Percentiles rank a stretch among this genome's conserved stretches.
Conservation (phyloP, 2,888 invertebrate genomes). For the Acleris cristana region DNA sequence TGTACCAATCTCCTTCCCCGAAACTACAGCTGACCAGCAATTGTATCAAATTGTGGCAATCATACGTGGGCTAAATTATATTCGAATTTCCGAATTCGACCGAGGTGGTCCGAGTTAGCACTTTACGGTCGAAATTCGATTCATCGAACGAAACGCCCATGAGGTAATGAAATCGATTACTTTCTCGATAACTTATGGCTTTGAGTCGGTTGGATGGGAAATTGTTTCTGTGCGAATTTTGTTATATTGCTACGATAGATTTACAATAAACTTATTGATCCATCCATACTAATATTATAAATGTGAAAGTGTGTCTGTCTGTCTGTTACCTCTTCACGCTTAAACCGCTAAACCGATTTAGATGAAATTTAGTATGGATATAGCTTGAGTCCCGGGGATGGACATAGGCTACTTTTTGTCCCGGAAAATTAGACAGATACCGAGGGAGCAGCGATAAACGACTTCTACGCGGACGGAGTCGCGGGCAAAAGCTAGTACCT, state of each 20-base stretch:
- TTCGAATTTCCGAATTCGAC: slow-evolving; percentile 44
- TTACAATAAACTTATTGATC: too few relatives aligned
- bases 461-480: too few relatives aligned
- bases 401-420: too few relatives aligned
- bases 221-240: slow-evolving; percentile 22
- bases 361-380: too few relatives aligned
- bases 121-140: slow-evolving; percentile 53
- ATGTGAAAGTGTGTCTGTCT: too few relatives aligned
- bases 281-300: too few relatives aligned
- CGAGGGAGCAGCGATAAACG: too few relatives aligned
- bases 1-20: slow-evolving; percentile 30
- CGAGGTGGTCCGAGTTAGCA: slow-evolving; percentile 55
- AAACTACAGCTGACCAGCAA: slow-evolving; percentile 45
- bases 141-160: slow-evolving; percentile 46
- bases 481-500: too few relatives aligned
- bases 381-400: too few relatives aligned
- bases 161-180: slow-evolving; percentile 47
- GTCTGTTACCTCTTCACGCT: too few relatives aligned
- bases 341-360: too few relatives aligned
- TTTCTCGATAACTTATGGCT: slow-evolving; percentile 39
- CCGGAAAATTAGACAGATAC: too few relatives aligned
- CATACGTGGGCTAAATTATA: slow-evolving; percentile 47
- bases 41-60: slow-evolving; percentile 55
- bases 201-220: slow-evolving; percentile 10
- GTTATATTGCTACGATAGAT: neutral